Evolutionary conservation across 92 coral and sea anemone species (phyloP), one percentile per base, ranked within the genome.

Genomic region (Porites divaricata): DNA sequence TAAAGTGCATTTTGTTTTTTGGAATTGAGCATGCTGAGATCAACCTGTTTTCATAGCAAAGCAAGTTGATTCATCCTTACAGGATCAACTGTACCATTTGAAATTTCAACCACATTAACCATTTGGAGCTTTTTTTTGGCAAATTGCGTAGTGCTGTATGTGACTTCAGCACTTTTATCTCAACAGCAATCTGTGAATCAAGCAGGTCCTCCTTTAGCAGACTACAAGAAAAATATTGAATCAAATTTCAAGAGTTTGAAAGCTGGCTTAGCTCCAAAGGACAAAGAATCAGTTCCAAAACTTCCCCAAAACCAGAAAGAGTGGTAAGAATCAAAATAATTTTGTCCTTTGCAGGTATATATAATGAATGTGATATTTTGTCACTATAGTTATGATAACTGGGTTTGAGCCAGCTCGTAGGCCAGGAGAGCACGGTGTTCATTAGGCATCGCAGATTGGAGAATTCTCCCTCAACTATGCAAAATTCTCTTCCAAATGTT

Each of bases 151-250:
- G 4, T 54, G 16, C 5, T 2, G 0, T 0, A 15, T 54, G 4
- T 54, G 16, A 52, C 15, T 2, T 2, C 1, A 22, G 2, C 20
- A 0, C 17, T 20, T 50, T 51, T 72, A 1, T 41, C 7, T 62
- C 23, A 22, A 67, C 78, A 95, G 98, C 98, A 96, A 92, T 92
- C 99, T 35, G 93, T 95, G 51, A 95, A 95, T 85, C 96, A 95
- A 86, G 95, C 91, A 63, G 99, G 98, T 2, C 23, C 65, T 58
- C 87, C 84, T 15, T 74, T 96, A 76, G 78, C 83, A 12, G 94
- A 91, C 28, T 93, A 89, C 85, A 96, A 92, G 88, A 96, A 95
- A 86, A 92, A 92, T 22, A 88, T 96, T 61, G 99, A 96, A 78
- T 90, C 93, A 6, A 91, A 96, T 85, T 96, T 96, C 87, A 96